Base-by-base conservation (phyloP, 2,888 invertebrate species). In the Antitype chi region DNA sequence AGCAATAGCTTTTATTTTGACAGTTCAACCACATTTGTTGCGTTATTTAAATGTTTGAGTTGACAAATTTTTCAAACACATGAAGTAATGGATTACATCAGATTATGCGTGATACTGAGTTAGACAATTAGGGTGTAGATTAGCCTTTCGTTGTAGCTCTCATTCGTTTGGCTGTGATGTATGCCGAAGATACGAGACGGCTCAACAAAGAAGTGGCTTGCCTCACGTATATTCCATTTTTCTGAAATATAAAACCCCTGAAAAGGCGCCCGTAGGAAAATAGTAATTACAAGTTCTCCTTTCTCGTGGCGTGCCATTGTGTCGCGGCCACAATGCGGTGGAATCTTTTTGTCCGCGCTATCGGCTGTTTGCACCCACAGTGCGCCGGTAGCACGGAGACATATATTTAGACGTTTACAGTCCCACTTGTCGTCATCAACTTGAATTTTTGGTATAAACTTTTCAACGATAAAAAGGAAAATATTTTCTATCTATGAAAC, bases 281-380 rank as follows among this genome's bases (percentile, higher is more conserved):
- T 95, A 95, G 96, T 96, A 96, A 96, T 96, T 96, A 96, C 96
- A 96, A 96, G 94, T 95, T 94, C 94, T 90, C 91, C 91, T 92
- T 92, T 93, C 94, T 91, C 90, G 91, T 87, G 88, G 91, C 89
- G 91, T 87, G 90, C 93, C 90, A 96, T 96, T 96, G 96, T 96
- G 93, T 90, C 82, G 80, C 83, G 86, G 80, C 89, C 93, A 96
- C 96, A 96, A 96, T 96, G 94, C 92, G 87, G 91, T 90, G 95
- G 96, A 96, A 96, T 95, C 96, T 96, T 96, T 96, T 96, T 96
- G 96, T 96, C 94, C 94, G 89, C 91, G 92, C 92, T 96, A 96
- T 96, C 96, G 94, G 93, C 91, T 90, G 94, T 94, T 94, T 92
- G 96, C 96, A 96, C 95, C 92, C 95, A 93, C 92, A 92, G 94